Evolutionary conservation across 2,888 invertebrate genomes (phyloP).

Genomic region (Perizoma affinitatum): DNA sequence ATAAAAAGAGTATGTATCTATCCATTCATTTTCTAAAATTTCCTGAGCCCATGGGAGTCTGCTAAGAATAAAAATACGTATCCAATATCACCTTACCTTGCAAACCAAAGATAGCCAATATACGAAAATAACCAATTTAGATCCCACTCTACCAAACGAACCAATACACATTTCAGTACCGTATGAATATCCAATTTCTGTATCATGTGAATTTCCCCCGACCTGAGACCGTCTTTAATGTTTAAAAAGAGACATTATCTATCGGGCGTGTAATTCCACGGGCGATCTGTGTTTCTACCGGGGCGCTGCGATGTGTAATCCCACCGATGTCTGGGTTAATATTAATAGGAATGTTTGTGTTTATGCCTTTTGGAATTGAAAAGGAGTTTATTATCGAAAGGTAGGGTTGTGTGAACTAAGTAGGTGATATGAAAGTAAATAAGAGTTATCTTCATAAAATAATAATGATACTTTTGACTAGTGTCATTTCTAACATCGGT

Average conservation of each 20-base stretch:
- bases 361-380: conserved; percentile 24
- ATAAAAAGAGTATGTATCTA: too few relatives aligned
- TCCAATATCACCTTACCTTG: conserved; percentile 14
- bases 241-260: conserved; percentile 64
- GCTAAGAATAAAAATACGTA: neutral
- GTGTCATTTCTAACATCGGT: too few relatives aligned
- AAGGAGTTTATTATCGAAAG: conserved; percentile 16
- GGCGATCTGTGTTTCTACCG: conserved; percentile 26
- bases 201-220: conserved; percentile 41
- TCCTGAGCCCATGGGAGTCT: conserved; percentile 15
- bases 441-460: too few relatives aligned
- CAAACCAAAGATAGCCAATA: conserved; percentile 24
- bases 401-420: neutral
- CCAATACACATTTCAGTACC: conserved; percentile 48
- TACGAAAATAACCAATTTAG: conserved; percentile 14
- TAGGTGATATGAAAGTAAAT: neutral
- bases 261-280: conserved; percentile 60
- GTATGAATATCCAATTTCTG: conserved; percentile 52
- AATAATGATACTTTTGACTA: too few relatives aligned
- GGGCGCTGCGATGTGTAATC: conserved; percentile 7
- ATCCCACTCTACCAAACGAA: conserved; percentile 28
- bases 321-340: conserved; percentile 26
- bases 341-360: conserved; percentile 27
- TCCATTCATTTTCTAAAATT: neutral
- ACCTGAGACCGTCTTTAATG: conserved; percentile 55